Evolutionary conservation across 2,797 vertebrate species (phyloP).

Genomic region (Poecilia velifera): DNA sequence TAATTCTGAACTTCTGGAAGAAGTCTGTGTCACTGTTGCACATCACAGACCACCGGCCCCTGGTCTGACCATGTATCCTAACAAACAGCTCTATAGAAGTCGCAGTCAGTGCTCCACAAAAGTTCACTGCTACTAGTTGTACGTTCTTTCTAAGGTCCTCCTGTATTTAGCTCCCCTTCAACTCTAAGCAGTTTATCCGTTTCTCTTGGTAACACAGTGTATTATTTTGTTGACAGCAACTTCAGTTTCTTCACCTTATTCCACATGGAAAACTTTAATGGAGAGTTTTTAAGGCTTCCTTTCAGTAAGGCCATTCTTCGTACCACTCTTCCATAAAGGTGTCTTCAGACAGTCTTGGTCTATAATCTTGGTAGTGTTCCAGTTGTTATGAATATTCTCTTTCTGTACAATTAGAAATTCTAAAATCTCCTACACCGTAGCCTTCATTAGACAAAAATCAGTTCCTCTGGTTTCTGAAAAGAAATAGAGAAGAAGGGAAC

Average conservation of each 20-base stretch:
- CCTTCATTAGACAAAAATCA: conserved; percentile 21
- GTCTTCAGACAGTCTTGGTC: too few species aligned
- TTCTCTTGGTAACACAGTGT: neutral
- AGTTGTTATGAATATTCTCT: neutral
- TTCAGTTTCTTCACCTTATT: neutral
- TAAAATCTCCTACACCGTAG: conserved; percentile 15
- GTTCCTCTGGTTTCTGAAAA: conserved; percentile 35
- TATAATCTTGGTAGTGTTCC: too few species aligned
- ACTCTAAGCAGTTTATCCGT: neutral
- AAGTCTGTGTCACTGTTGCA: too few species aligned
- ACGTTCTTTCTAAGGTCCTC: neutral
- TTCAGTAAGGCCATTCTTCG: neutral
- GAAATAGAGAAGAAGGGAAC: conserved; percentile 36
- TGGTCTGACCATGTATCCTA: too few species aligned
- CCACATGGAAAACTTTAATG: neutral
- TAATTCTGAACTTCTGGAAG: too few species aligned
- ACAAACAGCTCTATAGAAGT: too few species aligned
- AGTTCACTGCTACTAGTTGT: too few species aligned
- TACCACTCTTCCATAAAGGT: neutral
- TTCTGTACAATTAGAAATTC: neutral
- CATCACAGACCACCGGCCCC: too few species aligned
- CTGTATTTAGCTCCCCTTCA: neutral
- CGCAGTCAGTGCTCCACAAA: too few species aligned
- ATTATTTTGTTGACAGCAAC: neutral
- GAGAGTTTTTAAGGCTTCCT: neutral